Conservation (phyloP, 2,113 vertebrate species). For the Ornithorhynchus anatinus region DNA sequence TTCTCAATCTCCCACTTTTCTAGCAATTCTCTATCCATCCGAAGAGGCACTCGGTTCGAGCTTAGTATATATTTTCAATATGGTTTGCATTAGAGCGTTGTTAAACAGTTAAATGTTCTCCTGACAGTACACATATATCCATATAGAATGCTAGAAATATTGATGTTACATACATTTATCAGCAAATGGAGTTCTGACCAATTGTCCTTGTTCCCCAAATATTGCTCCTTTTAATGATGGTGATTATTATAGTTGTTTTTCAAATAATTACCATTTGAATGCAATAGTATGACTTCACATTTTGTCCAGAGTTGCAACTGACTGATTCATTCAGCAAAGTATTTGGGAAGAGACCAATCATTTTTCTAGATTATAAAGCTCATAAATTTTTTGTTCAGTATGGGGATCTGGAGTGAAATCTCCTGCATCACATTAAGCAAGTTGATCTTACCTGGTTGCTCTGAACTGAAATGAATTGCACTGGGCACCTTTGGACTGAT, state of each 20-base stretch:
- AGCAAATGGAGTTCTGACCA: background rate
- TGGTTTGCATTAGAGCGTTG: too few species aligned
- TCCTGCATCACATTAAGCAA: conserved; percentile 15
- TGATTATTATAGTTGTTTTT: background rate
- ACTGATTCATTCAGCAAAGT: conserved; percentile 42
- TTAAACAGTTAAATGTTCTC: conserved; percentile 9
- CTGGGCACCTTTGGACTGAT: too few species aligned
- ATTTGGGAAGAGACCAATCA: background rate
- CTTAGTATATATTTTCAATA: too few species aligned
- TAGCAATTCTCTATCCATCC: background rate
- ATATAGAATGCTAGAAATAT: background rate
- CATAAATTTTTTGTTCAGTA: conserved; percentile 36
- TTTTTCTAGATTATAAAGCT: conserved; percentile 45
- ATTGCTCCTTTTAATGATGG: background rate
- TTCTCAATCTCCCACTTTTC: background rate
- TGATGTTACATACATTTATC: background rate
- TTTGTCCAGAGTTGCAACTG: conserved; percentile 8
- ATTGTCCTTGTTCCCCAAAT: background rate
- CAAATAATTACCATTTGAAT: background rate
- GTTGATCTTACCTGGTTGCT: background rate
- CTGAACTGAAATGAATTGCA: too few species aligned
- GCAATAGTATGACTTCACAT: conserved; percentile 8
- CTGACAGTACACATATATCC: background rate
- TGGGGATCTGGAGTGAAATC: conserved; percentile 1
- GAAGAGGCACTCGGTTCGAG: too few species aligned